phyloP scores from a whole-genome alignment of 2,113 vertebrate genomes.

The Psettodes erumei region DNA sequence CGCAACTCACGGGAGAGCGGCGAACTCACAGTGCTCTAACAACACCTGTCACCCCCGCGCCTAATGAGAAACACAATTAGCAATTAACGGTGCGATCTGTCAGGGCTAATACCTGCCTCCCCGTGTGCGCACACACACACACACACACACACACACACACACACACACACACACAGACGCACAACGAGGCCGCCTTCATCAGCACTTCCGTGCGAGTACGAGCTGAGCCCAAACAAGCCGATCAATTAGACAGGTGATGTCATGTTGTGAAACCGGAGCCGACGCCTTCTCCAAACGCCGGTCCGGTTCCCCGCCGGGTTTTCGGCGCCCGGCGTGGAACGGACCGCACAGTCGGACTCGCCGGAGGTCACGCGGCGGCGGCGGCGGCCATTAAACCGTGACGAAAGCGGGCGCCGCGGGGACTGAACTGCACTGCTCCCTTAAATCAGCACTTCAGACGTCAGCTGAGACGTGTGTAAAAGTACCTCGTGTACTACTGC shows the following conservation, averaged over 20 bases:
- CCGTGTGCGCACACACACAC: conserved; percentile 32
- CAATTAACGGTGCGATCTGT: conserved; percentile 87
- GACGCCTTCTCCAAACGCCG: too few relatives aligned
- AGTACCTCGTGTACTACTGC: too few relatives aligned
- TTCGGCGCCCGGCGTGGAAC: too few relatives aligned
- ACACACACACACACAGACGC: conserved; percentile 3
- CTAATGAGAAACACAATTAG: conserved; percentile 89
- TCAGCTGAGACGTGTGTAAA: too few relatives aligned
- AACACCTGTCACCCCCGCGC: conserved; percentile 87
- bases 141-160: conserved; percentile 23
- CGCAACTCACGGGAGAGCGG: conserved; percentile 80
- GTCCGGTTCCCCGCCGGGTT: too few relatives aligned
- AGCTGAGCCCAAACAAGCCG: conserved; percentile 71
- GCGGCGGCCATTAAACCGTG: too few relatives aligned
- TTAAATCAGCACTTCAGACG: too few relatives aligned
- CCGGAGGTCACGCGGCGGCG: too few relatives aligned
- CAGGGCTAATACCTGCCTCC: conserved; percentile 84
- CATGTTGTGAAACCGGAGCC: conserved; percentile 74
- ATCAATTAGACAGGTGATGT: conserved; percentile 78
- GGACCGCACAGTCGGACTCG: too few relatives aligned
- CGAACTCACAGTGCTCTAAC: conserved; percentile 84
- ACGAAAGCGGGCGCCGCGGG: too few relatives aligned
- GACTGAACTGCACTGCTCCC: too few relatives aligned
- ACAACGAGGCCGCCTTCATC: conserved; percentile 67
- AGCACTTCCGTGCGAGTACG: conserved; percentile 75